Evolutionary conservation across 2,113 vertebrate genomes (phyloP).

Genomic region (Xiphias gladius): DNA sequence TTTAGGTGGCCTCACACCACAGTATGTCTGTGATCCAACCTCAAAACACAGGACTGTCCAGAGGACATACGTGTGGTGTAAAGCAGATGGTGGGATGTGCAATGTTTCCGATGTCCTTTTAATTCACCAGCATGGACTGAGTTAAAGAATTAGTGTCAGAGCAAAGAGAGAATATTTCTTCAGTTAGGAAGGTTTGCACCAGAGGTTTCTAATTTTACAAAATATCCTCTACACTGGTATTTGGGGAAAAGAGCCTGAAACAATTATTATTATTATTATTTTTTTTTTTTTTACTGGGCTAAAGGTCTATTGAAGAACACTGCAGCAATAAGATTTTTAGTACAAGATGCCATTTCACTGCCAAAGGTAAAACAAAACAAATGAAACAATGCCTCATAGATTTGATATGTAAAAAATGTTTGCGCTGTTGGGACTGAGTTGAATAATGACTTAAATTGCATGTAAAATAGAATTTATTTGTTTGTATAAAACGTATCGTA

Average conservation of each 20-base stretch:
- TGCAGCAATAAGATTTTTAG: not conserved
- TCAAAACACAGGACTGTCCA: not conserved
- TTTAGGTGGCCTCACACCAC: not conserved
- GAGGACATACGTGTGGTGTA: slow-evolving; percentile 11
- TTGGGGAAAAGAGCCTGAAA: not conserved
- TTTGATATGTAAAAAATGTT: slow-evolving; percentile 25
- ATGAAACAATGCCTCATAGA: slow-evolving; percentile 28
- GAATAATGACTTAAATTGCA: slow-evolving; percentile 26
- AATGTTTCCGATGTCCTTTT: slow-evolving; percentile 52
- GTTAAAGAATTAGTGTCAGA: slow-evolving; percentile 6
- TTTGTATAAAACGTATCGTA: slow-evolving; percentile 24
- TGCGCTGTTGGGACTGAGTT: slow-evolving; percentile 12
- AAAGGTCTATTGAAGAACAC: slow-evolving; percentile 2
- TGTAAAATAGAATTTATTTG: slow-evolving; percentile 20
- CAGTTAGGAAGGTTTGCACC: not conserved
- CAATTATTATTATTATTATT: not conserved
- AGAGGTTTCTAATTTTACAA: not conserved
- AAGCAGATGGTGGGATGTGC: slow-evolving; percentile 56
- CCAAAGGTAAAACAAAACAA: slow-evolving; percentile 34
- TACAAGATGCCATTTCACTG: slow-evolving; percentile 21
- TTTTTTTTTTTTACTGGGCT: not conserved
- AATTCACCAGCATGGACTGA: slow-evolving; percentile 3
- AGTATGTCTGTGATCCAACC: not conserved
- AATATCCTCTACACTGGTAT: not conserved
- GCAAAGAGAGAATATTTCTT: not conserved